Evolutionary conservation across 2,113 vertebrate species (phyloP), one percentile per base, ranked within the genome.

Genomic region (Ameiurus melas): DNA sequence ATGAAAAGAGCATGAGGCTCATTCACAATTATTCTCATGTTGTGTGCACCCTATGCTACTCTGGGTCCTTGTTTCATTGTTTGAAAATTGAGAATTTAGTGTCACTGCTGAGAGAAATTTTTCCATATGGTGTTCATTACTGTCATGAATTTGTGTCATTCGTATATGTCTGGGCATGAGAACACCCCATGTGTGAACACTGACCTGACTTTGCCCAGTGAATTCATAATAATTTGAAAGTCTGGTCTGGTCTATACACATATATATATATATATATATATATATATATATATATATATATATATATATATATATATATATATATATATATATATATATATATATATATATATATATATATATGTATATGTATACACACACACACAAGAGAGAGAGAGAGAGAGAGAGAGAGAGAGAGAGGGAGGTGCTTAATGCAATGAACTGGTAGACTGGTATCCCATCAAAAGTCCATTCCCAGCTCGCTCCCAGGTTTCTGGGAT

Each of bases 1-100:
- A 88, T 93, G 91, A 94, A 71, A 51, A 77, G 91, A 87, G 85
- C 51, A 57, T 86, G 55, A 83, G 91, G 90, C 92, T 88, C 71
- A 88, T 85, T 92, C 84, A 25, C 22, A 88, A n/a, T 81, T 17
- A 81, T 36, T 36, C 5, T 87, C 62, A 55, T 90, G 47, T 83
- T 90, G 82, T 90, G 84, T 58, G 36, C 43, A 77, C 19, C 22
- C 47, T 19, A 22, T 71, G 17, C 20, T 71, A 71, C 25, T 87
- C 51, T 25, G 62, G 27, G 13, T 51, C n/a, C 19, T 85, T 77
- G 71, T n/a, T 86, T 77, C 25, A 62, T 39, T 43, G 25, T 19
- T 62, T 77, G 36, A 20, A 43, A 58, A 58, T 39, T 70, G 17
- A 58, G 53, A 75, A 75, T 68, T 36, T 86, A 51, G n/a, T 53